Base-by-base conservation (phyloP, 2,113 vertebrate genomes). In the Vulpes ferrilata region DNA sequence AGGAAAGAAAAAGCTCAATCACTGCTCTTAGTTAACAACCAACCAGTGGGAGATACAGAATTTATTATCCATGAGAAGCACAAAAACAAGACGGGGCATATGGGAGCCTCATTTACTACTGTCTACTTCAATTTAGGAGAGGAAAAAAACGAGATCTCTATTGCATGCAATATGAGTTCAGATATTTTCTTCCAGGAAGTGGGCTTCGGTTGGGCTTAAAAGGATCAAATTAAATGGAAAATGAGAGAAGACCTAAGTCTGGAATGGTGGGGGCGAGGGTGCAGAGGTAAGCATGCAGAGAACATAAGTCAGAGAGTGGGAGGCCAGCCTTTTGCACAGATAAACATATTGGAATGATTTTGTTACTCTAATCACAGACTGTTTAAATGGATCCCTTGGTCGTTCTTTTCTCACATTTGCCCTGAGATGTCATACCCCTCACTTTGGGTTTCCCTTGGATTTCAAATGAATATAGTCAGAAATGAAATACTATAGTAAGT, bases 51-150 rank as follows among this genome's bases (percentile, higher is more conserved):
- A 60, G 38, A 51, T 2, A 30, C 3, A 80, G 30, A 81, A 30
- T 23, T 32, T 38, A 65, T 4, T n/a, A 3, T n/a, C 3, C 30
- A 1, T 0, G 30, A 71, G 55, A 60, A 62, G 53, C n/a, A 2
- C 2, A 11, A 2, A n/a, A 16, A 30, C 15, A 20, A 57, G 8
- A 53, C 7, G 2, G 57, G 76, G 55, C 0, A 4, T 3, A 7
- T 1, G 9, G 13, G 55, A 60, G 55, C 62, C 69, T 38, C 19
- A 4, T 38, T 71, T 38, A 7, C 69, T 73, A 32, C 1, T 3
- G 0, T 32, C n/a, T 27, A 69, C 11, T 35, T 10, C 27, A 35
- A 5, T 4, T 20, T 30, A 57, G 60, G 53, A 32, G 25, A 48
- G 17, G n/a, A 4, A 30, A 73, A 55, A 43, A 88, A 53, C 1